A percentile compares a stretch with the other conserved stretches of the same genome.
Evolutionary conservation across 92 coral and sea anemone genomes (phyloP).

Genomic region (Parazoanthus swiftii): DNA sequence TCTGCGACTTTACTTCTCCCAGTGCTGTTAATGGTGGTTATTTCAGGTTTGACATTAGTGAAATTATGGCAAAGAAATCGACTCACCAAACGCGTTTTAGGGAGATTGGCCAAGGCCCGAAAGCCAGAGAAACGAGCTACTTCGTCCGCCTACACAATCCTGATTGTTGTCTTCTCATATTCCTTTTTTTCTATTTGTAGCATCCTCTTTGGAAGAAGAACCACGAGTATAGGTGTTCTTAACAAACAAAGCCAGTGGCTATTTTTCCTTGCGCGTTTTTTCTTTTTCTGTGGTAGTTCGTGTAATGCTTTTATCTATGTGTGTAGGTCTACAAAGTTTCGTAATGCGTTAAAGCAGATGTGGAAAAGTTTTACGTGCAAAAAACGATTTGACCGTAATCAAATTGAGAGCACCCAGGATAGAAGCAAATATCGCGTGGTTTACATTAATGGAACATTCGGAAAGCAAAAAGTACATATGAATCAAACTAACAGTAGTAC

Average conservation of each 20-base stretch:
- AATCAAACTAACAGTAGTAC: background rate
- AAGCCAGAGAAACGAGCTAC: background rate
- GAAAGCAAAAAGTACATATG: background rate
- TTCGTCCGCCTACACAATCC: background rate
- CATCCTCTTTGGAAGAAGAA: background rate
- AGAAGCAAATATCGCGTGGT: background rate
- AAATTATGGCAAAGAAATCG: background rate
- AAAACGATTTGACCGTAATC: background rate
- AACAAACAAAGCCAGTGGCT: background rate
- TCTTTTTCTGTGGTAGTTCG: conserved; percentile 1
- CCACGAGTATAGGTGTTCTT: background rate
- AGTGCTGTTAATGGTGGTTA: background rate
- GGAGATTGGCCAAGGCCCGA: background rate
- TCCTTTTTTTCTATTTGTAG: background rate
- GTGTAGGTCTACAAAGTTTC: background rate
- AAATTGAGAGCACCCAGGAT: background rate
- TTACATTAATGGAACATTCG: conserved; percentile 7
- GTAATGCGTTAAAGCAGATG: background rate
- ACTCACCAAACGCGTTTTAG: background rate
- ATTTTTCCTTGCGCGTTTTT: background rate
- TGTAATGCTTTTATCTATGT: background rate
- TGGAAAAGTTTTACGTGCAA: background rate
- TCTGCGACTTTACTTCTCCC: background rate
- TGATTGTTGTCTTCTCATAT: background rate
- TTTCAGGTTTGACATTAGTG: background rate